Conservation (phyloP, 1,140 invertebrate species). For the Diorhabda carinulata region DNA sequence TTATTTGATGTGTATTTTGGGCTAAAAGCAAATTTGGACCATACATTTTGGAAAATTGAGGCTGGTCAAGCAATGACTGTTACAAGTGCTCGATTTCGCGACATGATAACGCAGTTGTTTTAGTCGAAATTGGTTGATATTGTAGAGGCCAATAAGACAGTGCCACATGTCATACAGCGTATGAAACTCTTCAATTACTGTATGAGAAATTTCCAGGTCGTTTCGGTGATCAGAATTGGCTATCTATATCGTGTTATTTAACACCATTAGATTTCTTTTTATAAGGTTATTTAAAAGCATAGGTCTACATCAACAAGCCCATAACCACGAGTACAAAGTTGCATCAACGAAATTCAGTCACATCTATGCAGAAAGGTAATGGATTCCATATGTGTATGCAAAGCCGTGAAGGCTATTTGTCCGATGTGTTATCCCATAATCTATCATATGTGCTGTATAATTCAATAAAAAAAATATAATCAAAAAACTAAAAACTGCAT, state of each 20-base stretch:
- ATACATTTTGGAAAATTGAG: conserved; percentile 16
- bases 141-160: neutral
- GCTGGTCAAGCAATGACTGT: conserved; percentile 13
- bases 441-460: neutral
- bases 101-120: conserved; percentile 13
- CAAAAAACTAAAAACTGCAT: too few relatives aligned
- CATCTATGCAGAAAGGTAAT: conserved; percentile 1
- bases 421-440: neutral
- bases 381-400: neutral
- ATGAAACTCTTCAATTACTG: neutral
- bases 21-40: conserved; percentile 11
- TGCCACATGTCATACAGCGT: neutral
- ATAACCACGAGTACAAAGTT: neutral
- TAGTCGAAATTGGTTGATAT: conserved; percentile 4
- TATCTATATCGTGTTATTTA: too few relatives aligned
- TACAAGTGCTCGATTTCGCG: conserved; percentile 7
- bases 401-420: conserved; percentile 1
- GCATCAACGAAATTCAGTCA: conserved; percentile 8
- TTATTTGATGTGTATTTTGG: conserved; percentile 29
- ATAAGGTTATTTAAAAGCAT: neutral
- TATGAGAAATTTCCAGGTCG: neutral
- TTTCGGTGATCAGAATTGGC: neutral
- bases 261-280: too few relatives aligned
- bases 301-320: neutral
- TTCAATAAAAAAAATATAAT: neutral